phyloP scores from a whole-genome alignment of 2,797 vertebrate species.

The Eidolon dupreanum region DNA sequence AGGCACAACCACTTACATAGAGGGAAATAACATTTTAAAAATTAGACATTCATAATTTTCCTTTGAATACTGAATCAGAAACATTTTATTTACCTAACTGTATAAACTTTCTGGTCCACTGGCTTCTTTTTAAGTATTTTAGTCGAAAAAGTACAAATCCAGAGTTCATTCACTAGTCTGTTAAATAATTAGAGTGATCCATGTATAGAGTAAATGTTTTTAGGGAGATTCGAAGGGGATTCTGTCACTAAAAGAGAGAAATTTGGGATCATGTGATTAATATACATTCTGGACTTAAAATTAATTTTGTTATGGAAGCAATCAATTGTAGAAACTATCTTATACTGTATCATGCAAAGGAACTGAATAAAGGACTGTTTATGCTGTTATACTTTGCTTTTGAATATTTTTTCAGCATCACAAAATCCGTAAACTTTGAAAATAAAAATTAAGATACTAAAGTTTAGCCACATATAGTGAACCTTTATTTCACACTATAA shows the following conservation, averaged over 20 bases:
- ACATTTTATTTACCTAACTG: neutral
- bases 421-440: conserved; percentile 32
- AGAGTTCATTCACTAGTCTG: neutral
- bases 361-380: neutral
- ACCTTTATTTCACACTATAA: neutral
- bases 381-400: neutral
- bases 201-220: neutral
- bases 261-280: neutral
- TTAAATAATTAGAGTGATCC: neutral
- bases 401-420: conserved; percentile 6
- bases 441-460: conserved; percentile 44
- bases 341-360: neutral
- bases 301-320: neutral
- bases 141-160: neutral
- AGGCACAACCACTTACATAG: neutral
- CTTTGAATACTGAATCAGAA: conserved; percentile 26
- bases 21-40: conserved; percentile 31
- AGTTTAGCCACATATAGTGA: neutral
- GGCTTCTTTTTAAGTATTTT: conserved; percentile 9
- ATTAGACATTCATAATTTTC: neutral
- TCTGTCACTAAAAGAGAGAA: neutral
- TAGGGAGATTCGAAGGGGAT: neutral
- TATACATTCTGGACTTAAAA: conserved; percentile 8
- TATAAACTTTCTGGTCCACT: neutral
- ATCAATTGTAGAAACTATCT: neutral